Evolutionary conservation across 2,888 invertebrate genomes (phyloP), one percentile per base, ranked within the genome.

Genomic region (Drosophila monieri): DNA sequence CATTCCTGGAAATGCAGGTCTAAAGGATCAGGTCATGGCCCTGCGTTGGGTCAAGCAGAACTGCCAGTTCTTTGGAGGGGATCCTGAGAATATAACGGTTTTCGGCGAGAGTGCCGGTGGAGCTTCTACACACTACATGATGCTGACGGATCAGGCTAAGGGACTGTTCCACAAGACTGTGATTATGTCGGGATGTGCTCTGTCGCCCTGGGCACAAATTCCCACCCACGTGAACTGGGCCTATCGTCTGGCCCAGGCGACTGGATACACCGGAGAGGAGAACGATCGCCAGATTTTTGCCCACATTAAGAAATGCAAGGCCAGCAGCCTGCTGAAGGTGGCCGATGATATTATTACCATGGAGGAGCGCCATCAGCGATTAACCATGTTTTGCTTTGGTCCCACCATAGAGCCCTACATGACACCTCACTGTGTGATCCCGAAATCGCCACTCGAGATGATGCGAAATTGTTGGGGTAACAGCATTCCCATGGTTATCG

Each of bases 21-120:
- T 93, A 0, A 93, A 93, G 85, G 93, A 93, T 80, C 92, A 92
- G 88, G 90, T 93, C 1, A 73, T 93, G 80, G 93, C 93, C 0
- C 74, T 93, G 44, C 91, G 91, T 71, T 93, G 93, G 93, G 90
- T 93, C 0, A 91, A 92, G 69, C 86, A 85, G 1, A 93, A 93
- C 74, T 92, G 93, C 15, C 69, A 85, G 10, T 89, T 89, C 56
- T 93, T 93, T 78, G 92, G 92, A 35, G 93, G 93, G 1, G 92
- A 93, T 86, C 90, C 92, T 0, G 81, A 92, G 6, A 93, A 93
- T 66, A 93, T 91, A 2, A 93, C 93, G 0, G 88, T 93, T 8
- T 92, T 93, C 75, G 93, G 93, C 1, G 92, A 93, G 79, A 93
- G 93, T 76, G 93, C 93, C 1, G 93, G 93, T 1, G 92, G 90